A percentile compares a stretch with the other conserved stretches of the same genome.
Evolutionary conservation across 2,888 invertebrate genomes (phyloP).

Genomic region (Lathronympha strigana): DNA sequence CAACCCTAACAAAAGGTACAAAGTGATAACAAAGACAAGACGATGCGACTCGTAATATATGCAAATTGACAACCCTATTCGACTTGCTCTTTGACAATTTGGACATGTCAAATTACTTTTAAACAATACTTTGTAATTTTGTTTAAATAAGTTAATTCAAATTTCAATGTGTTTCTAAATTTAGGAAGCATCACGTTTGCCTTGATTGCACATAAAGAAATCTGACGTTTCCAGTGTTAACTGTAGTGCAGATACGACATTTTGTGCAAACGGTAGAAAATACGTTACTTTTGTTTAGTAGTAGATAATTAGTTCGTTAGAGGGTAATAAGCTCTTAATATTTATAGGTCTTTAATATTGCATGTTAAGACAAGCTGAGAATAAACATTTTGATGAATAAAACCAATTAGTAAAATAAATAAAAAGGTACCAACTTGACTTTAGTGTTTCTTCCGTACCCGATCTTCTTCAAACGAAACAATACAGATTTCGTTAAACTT

Average conservation of each 20-base stretch:
- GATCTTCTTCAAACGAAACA: too few species aligned
- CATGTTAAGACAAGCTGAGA: too few species aligned
- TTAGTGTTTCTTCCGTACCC: too few species aligned
- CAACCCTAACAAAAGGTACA: constrained; percentile 20
- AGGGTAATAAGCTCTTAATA: too few species aligned
- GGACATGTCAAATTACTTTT: constrained; percentile 27
- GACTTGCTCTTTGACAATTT: constrained; percentile 29
- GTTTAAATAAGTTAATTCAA: neutral
- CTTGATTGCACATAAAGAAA: neutral
- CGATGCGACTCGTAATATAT: constrained; percentile 46
- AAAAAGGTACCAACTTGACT: too few species aligned
- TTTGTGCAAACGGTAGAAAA: neutral
- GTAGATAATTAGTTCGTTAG: too few species aligned
- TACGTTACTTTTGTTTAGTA: too few species aligned
- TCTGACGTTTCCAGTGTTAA: neutral
- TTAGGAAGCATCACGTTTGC: neutral
- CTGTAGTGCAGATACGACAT: neutral
- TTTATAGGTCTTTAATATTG: too few species aligned
- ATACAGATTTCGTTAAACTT: too few species aligned
- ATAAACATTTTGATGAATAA: too few species aligned
- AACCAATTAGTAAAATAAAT: too few species aligned
- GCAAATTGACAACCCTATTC: constrained; percentile 45
- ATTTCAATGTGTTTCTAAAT: neutral
- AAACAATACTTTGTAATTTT: constrained; percentile 16
- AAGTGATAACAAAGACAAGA: constrained; percentile 35